phyloP scores from a whole-genome alignment of 1,140 invertebrate genomes.

The Drosophila cardini region DNA sequence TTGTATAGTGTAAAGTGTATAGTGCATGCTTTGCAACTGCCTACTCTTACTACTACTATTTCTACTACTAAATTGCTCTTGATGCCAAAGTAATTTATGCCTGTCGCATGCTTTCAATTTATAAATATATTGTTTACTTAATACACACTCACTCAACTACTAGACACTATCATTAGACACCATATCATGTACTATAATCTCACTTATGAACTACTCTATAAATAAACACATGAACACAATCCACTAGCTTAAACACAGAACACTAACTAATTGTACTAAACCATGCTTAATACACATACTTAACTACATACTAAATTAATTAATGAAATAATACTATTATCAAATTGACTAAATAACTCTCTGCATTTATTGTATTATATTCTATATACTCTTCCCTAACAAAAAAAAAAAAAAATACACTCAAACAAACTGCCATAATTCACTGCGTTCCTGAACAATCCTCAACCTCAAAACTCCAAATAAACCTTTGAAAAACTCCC shows the following conservation, averaged over 20 bases:
- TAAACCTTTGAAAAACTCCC: conserved; percentile 35
- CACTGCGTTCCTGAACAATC: conserved; percentile 25
- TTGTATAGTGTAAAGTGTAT: conserved; percentile 22
- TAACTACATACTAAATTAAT: conserved; percentile 13
- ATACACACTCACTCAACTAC: neutral
- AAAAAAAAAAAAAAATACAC: conserved; percentile 36
- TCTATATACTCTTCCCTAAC: conserved; percentile 62
- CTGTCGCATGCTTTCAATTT: conserved; percentile 1
- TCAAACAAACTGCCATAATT: conserved; percentile 25
- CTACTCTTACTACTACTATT: neutral
- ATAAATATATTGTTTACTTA: neutral
- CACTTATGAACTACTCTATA: conserved; percentile 1
- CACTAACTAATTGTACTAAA: conserved; percentile 34
- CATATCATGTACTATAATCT: conserved; percentile 15
- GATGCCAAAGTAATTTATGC: conserved; percentile 1
- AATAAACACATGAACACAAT: neutral
- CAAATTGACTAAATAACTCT: conserved; percentile 76
- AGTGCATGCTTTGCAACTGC: neutral
- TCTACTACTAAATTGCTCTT: neutral
- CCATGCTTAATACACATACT: conserved; percentile 30
- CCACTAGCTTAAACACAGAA: neutral
- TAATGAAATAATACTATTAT: conserved; percentile 33
- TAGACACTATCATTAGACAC: conserved; percentile 28
- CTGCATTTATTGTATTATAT: conserved; percentile 83
- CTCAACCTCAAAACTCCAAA: conserved; percentile 41